phyloP scores from a whole-genome alignment of 2,797 vertebrate species.

The Muscicapa comitata region DNA sequence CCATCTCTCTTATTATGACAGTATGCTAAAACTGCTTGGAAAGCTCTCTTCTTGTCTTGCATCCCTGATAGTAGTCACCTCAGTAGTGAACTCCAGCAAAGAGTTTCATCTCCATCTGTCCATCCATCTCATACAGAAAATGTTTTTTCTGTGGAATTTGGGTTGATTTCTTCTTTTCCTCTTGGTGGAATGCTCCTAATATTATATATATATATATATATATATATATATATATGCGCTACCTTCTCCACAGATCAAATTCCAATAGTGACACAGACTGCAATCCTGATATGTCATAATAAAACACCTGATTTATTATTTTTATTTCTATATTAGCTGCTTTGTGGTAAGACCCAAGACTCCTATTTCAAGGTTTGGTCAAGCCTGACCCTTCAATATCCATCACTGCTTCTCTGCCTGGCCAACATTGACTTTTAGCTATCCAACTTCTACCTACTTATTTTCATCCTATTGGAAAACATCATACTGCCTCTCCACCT shows the following conservation, averaged over 20 bases:
- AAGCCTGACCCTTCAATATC: neutral
- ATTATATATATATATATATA: too few species aligned
- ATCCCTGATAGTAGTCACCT: neutral
- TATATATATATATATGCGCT: neutral
- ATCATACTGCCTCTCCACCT: neutral
- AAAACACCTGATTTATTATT: neutral
- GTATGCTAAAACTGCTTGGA: neutral
- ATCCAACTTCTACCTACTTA: neutral
- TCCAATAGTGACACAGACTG: neutral
- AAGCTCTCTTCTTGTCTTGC: neutral
- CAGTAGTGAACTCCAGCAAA: neutral
- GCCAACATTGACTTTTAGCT: neutral
- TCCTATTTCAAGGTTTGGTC: neutral
- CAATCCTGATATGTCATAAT: neutral
- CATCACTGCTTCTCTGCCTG: neutral
- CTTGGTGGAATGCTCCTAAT: neutral
- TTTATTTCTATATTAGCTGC: neutral
- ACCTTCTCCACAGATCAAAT: neutral
- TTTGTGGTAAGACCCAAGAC: neutral
- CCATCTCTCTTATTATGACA: neutral
- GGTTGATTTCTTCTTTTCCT: too few species aligned
- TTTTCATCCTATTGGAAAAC: neutral
- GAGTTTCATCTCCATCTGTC: neutral
- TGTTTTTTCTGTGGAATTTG: neutral
- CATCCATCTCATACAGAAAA: neutral